Evolutionary conservation across 2,888 invertebrate genomes (phyloP), one percentile per base, ranked within the genome.

Genomic region (Cylindroiulus punctatus): DNA sequence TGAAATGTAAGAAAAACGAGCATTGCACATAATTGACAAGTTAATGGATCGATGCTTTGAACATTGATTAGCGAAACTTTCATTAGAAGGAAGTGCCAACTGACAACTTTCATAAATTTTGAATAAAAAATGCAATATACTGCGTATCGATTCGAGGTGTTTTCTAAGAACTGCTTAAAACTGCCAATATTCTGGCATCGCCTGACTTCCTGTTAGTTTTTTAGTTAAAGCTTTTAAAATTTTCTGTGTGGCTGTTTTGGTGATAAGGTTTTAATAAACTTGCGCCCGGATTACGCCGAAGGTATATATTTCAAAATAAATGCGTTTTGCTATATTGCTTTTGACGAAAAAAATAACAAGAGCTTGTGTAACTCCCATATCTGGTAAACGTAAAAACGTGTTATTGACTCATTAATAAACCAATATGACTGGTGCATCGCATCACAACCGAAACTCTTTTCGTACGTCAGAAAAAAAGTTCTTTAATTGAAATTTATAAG

Each of bases 221-320:
- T 26, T 12, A 12, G 0, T 26, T 52, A 14, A 22, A 57, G n/a
- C 57, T 57, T 57, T 22, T 22, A 26, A 26, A 65, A 65, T 10
- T 12, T 7, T 65, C 26, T 4, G 26, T 10, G 14, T 26, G 22
- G 57, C 26, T 26, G 26, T n/a, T 65, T 26, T 65, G 12, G 65
- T 65, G 65, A 65, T 65, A 65, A 65, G 8, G 12, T 65, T 65
- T 65, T 65, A 65, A 65, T 65, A 65, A 26, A 65, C 26, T 12
- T n/a, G 12, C 7, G 2, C 26, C 65, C 65, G 12, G 26, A 65
- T 65, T 65, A 65, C 65, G 12, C 2, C 4, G 26, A 2, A 8
- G 22, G 65, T 10, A n/a, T 26, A 65, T 65, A 65, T 65, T 65
- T 65, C 65, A 65, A 65, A 65, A 65, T 65, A 65, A 65, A 7